Percentiles rank a stretch among this genome's conserved stretches.
These are phyloP conservation scores for Phyllotreta striolata DNA, from an alignment of 2,888 invertebrate species.

Conservation along the genomic window DNA sequence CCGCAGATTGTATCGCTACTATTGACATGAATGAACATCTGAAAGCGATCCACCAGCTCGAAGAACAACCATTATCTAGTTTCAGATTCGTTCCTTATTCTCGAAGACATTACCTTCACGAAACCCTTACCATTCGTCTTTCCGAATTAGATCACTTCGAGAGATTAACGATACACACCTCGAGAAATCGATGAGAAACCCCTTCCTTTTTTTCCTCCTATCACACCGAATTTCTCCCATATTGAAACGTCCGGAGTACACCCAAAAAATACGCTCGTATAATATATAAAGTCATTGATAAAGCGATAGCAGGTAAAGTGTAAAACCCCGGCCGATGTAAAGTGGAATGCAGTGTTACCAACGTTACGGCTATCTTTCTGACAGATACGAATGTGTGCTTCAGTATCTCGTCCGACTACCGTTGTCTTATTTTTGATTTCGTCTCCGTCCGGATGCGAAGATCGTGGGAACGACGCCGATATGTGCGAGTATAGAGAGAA, in stretches of 20 bases:
- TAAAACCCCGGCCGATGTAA: slow-evolving; percentile 34
- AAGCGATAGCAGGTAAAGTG: slow-evolving; percentile 32
- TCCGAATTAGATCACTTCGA: slow-evolving; percentile 25
- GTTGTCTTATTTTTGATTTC: slow-evolving; percentile 36
- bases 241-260: slow-evolving; percentile 10
- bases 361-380: slow-evolving; percentile 46
- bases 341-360: slow-evolving; percentile 42
- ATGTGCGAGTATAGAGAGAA: background rate
- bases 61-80: slow-evolving; percentile 44
- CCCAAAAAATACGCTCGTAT: background rate
- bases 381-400: slow-evolving; percentile 48
- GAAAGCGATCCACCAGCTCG: slow-evolving; percentile 45
- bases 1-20: slow-evolving; percentile 48
- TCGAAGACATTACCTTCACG: slow-evolving; percentile 27
- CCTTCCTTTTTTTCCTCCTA: slow-evolving; percentile 8
- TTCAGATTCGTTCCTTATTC: slow-evolving; percentile 38
- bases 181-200: slow-evolving; percentile 26
- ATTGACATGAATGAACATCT: slow-evolving; percentile 51
- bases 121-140: slow-evolving; percentile 34
- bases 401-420: slow-evolving; percentile 42
- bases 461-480: slow-evolving; percentile 29
- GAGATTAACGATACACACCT: slow-evolving; percentile 27
- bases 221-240: background rate
- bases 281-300: slow-evolving; percentile 19
- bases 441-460: slow-evolving; percentile 22